Evolutionary conservation across 2,797 vertebrate genomes (phyloP).

Genomic region (Pterois miles): DNA sequence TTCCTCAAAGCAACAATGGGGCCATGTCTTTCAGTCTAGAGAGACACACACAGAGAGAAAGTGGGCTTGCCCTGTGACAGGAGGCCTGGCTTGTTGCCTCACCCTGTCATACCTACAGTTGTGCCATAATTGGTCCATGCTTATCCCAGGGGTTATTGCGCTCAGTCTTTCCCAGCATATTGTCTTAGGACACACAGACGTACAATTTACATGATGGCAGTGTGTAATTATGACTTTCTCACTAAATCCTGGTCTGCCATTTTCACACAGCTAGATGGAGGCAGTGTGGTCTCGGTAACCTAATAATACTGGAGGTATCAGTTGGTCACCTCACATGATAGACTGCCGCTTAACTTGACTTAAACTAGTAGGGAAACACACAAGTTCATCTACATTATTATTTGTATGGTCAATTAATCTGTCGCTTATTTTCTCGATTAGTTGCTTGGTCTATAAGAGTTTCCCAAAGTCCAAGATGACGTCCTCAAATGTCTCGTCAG

Average conservation of each 20-base stretch:
- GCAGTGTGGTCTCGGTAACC: constrained; percentile 50
- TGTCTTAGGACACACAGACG: constrained; percentile 74
- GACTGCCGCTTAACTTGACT: not conserved
- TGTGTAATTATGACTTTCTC: constrained; percentile 82
- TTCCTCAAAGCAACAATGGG: constrained; percentile 68
- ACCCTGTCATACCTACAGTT: constrained; percentile 51
- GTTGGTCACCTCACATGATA: not conserved
- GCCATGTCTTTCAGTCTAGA: constrained; percentile 31
- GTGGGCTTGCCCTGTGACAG: constrained; percentile 55
- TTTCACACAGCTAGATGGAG: constrained; percentile 75
- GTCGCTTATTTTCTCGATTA: no score
- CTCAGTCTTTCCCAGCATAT: constrained; percentile 63
- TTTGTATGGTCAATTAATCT: no score
- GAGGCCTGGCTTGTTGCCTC: constrained; percentile 60
- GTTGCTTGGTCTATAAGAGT: no score
- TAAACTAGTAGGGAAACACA: not conserved
- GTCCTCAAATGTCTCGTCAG: no score
- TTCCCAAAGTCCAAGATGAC: no score
- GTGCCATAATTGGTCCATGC: constrained; percentile 53
- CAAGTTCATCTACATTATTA: no score
- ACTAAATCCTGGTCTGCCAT: constrained; percentile 73
- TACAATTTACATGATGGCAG: constrained; percentile 79
- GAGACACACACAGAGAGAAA: not conserved
- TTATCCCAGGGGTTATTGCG: constrained; percentile 69
- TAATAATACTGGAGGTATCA: constrained; percentile 3